These are phyloP conservation scores for Trematocara nigrifrons DNA, from an alignment of 2,113 vertebrate genomes.

Conservation along the genomic window DNA sequence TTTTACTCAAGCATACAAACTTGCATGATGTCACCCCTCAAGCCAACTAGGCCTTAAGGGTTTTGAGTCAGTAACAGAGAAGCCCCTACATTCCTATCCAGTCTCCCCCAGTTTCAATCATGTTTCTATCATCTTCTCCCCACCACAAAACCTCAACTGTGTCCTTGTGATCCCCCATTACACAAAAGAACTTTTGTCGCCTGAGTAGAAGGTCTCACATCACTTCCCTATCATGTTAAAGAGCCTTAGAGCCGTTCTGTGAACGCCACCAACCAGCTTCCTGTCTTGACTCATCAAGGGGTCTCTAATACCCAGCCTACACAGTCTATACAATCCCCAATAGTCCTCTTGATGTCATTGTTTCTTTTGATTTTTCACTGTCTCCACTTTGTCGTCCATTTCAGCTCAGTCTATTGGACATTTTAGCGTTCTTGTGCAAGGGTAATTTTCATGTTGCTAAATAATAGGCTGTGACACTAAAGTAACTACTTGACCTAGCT, in stretches of 20 bases:
- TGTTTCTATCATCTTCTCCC: constrained; percentile 39
- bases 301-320: constrained; percentile 36
- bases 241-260: constrained; percentile 38
- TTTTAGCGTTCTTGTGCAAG: constrained; percentile 28
- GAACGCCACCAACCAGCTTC: constrained; percentile 44
- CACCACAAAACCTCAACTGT: constrained; percentile 44
- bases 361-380: constrained; percentile 39
- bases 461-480: constrained; percentile 27
- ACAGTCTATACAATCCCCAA: constrained; percentile 11
- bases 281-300: constrained; percentile 60
- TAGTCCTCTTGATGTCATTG: constrained; percentile 50
- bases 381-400: background rate
- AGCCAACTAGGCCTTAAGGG: constrained; percentile 42
- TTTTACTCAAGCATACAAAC: constrained; percentile 12
- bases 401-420: constrained; percentile 34
- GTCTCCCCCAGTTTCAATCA: constrained; percentile 41
- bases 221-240: constrained; percentile 32
- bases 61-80: constrained; percentile 49
- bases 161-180: constrained; percentile 37
- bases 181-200: constrained; percentile 60
- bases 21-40: constrained; percentile 56
- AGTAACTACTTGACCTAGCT: constrained; percentile 3
- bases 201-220: constrained; percentile 36
- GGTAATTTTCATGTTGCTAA: constrained; percentile 33
- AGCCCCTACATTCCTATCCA: constrained; percentile 48